A percentile compares a stretch with the other conserved stretches of the same genome.
Evolutionary conservation across 2,797 vertebrate species (phyloP).

Genomic region (Dallia pectoralis): DNA sequence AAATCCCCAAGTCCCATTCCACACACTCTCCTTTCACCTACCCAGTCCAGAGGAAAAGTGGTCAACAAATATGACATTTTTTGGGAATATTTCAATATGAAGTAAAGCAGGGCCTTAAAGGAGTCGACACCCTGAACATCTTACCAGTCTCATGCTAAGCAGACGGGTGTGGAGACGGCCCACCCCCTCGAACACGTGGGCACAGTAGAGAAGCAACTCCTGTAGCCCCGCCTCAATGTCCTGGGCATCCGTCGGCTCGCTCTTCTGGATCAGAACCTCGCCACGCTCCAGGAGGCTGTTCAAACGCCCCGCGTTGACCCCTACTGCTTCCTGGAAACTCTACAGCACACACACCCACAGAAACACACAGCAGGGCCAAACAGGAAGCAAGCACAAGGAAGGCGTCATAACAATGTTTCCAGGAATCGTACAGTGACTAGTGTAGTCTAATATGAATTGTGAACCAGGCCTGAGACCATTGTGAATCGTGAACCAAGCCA

Average conservation of each 20-base stretch:
- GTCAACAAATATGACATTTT: too few species aligned
- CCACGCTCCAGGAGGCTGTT: conserved; percentile 71
- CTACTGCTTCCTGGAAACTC: conserved; percentile 77
- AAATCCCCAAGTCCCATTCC: neutral
- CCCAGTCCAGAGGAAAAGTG: too few species aligned
- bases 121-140: neutral
- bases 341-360: conserved; percentile 30
- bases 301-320: conserved; percentile 64
- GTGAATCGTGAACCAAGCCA: too few species aligned
- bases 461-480: neutral
- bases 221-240: conserved; percentile 71
- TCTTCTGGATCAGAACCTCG: conserved; percentile 75
- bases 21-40: neutral
- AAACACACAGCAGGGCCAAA: neutral
- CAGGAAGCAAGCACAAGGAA: neutral
- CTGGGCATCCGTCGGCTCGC: conserved; percentile 64
- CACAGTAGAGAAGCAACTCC: conserved; percentile 72
- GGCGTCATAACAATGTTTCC: neutral
- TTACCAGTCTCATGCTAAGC: conserved; percentile 83
- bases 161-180: conserved; percentile 75
- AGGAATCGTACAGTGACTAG: neutral
- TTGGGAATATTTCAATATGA: too few species aligned
- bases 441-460: neutral
- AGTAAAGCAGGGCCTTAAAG: neutral
- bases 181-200: conserved; percentile 71